A percentile compares a stretch with the other conserved stretches of the same genome.
Conservation (phyloP, 1,140 invertebrate species). For the Leptinotarsa texana region DNA sequence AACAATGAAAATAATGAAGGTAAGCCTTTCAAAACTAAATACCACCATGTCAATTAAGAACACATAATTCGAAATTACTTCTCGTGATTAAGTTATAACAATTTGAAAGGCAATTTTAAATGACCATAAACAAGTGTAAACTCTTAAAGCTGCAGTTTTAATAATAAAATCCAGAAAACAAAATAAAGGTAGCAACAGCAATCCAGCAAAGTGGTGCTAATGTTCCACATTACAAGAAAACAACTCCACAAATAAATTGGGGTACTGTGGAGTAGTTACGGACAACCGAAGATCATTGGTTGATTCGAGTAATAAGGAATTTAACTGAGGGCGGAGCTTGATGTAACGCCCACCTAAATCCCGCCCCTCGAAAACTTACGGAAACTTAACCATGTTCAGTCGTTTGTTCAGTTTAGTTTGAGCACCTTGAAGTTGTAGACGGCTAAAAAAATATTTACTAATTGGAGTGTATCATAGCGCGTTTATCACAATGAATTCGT, state of each 20-base stretch:
- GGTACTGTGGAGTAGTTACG: constrained; percentile 36
- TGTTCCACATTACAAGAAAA: not conserved
- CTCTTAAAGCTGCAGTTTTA: constrained; percentile 49
- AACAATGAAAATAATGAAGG: too few relatives aligned
- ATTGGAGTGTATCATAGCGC: not conserved
- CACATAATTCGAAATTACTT: constrained; percentile 27
- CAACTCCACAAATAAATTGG: constrained; percentile 25
- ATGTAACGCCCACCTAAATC: constrained; percentile 17
- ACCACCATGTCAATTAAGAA: not conserved
- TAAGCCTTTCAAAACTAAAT: not conserved
- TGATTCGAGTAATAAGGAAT: constrained; percentile 39
- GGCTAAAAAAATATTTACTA: constrained; percentile 15
- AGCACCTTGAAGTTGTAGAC: constrained; percentile 38
- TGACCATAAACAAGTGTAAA: constrained; percentile 51
- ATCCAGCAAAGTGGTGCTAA: constrained; percentile 29
- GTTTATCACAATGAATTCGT: constrained; percentile 15
- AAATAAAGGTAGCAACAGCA: constrained; percentile 42
- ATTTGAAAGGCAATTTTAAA: constrained; percentile 50
- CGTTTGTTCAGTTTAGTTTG: constrained; percentile 42
- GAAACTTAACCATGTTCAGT: constrained; percentile 31
- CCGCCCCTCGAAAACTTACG: constrained; percentile 32
- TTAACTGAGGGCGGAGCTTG: constrained; percentile 30
- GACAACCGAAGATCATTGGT: constrained; percentile 42
- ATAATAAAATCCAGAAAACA: constrained; percentile 49
- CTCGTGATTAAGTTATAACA: constrained; percentile 54